A percentile compares a stretch with the other conserved stretches of the same genome.
Evolutionary conservation across 2,113 vertebrate species (phyloP).

Genomic region (Galbula dea): DNA sequence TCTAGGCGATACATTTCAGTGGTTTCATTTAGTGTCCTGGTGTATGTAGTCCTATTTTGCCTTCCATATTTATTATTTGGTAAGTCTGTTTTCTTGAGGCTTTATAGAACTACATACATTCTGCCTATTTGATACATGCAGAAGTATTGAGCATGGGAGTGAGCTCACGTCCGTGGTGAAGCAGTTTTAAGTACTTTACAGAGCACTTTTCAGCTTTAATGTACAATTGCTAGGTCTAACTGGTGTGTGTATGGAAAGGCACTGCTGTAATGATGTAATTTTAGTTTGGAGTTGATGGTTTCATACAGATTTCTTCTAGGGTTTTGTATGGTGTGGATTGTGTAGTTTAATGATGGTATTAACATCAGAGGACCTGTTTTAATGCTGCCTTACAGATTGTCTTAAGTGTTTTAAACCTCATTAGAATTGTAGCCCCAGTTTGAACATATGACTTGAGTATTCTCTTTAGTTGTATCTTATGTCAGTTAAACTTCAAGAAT

Average conservation of each 20-base stretch:
- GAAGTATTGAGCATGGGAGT: not conserved
- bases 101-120: not conserved
- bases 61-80: rapidly evolving
- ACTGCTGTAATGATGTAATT: not conserved
- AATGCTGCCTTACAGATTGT: not conserved
- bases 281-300: not conserved
- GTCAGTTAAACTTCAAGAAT: not conserved
- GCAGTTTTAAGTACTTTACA: not conserved
- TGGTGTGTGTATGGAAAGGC: not conserved
- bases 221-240: rapidly evolving
- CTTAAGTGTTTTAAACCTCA: not conserved
- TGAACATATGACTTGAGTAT: not conserved
- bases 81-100: not conserved
- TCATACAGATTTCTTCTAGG: not conserved
- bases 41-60: not conserved
- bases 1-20: not conserved
- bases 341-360: not conserved
- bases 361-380: not conserved
- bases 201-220: not conserved
- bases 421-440: not conserved
- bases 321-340: not conserved
- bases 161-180: rapidly evolving
- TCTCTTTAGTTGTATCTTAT: not conserved
- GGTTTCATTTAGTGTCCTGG: not conserved
- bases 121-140: rapidly evolving